These are phyloP conservation scores for Epiblema foenella DNA, from an alignment of 2,888 invertebrate genomes.

Conservation along the genomic window DNA sequence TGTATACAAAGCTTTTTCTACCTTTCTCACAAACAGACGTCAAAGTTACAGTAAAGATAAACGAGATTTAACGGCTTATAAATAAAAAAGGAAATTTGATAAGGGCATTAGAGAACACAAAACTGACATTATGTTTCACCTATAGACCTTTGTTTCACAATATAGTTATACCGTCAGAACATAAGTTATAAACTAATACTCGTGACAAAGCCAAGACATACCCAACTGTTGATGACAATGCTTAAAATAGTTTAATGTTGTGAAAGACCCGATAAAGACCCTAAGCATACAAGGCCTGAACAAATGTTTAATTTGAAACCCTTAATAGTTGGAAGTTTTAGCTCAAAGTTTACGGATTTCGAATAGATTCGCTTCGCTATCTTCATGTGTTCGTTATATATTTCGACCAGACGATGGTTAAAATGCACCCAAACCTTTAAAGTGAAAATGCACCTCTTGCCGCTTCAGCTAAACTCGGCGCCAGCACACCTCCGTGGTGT, in stretches of 20 bases:
- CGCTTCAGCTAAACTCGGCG: too few species aligned
- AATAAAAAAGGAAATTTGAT: too few species aligned
- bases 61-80: too few species aligned
- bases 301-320: constrained; percentile 40
- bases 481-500: too few species aligned
- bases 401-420: too few species aligned
- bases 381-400: too few species aligned
- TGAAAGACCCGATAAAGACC: constrained; percentile 30
- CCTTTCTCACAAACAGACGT: too few species aligned
- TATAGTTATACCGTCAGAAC: background rate
- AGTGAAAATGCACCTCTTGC: too few species aligned
- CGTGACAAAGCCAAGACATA: background rate
- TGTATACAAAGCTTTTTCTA: too few species aligned
- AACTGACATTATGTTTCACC: background rate
- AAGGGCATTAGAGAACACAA: too few species aligned
- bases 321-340: constrained; percentile 30
- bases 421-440: too few species aligned
- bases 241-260: constrained; percentile 14
- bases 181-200: constrained; percentile 2
- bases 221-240: constrained; percentile 4
- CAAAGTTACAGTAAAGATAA: too few species aligned
- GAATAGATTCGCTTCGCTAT: background rate
- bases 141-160: background rate
- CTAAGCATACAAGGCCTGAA: constrained; percentile 38
- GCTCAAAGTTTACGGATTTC: constrained; percentile 17